Conservation (phyloP, 1,140 invertebrate species). For the Drosophila erecta region DNA sequence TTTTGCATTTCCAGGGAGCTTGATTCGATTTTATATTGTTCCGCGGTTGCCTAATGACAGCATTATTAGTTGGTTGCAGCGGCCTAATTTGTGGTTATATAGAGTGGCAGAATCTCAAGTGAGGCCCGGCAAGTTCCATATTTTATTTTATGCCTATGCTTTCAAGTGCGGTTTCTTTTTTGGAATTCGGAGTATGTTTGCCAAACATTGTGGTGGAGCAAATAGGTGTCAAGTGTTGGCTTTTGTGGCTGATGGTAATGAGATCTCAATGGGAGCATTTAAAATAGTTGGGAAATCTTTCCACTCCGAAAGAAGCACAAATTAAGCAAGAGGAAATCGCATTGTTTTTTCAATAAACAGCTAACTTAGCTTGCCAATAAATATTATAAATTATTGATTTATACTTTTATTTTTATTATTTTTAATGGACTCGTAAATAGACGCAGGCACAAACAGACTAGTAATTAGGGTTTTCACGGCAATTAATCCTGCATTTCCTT, state of each 20-base stretch:
- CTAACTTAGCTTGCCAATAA: not conserved
- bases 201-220: conserved; percentile 18
- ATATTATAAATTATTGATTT: not conserved
- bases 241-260: conserved; percentile 33
- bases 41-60: conserved; percentile 60
- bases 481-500: conserved; percentile 52
- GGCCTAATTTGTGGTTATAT: conserved; percentile 43
- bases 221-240: conserved; percentile 39
- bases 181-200: conserved; percentile 22
- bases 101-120: conserved; percentile 42
- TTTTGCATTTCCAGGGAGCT: conserved; percentile 62
- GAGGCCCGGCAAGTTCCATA: conserved; percentile 10
- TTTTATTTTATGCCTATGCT: conserved; percentile 20
- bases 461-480: conserved; percentile 12
- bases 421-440: not conserved
- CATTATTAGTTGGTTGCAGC: conserved; percentile 61
- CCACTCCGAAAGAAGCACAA: not conserved
- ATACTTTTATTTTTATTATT: not conserved
- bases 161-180: conserved; percentile 19
- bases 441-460: not conserved
- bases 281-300: not conserved
- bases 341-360: too few relatives aligned
- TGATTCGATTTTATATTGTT: conserved; percentile 57
- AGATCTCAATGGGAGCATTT: conserved; percentile 30
- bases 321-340: too few relatives aligned